A percentile compares a stretch with the other conserved stretches of the same genome.
These are phyloP conservation scores for Acestrorhynchus altus DNA, from an alignment of 2,797 vertebrate genomes.

Conservation along the genomic window DNA sequence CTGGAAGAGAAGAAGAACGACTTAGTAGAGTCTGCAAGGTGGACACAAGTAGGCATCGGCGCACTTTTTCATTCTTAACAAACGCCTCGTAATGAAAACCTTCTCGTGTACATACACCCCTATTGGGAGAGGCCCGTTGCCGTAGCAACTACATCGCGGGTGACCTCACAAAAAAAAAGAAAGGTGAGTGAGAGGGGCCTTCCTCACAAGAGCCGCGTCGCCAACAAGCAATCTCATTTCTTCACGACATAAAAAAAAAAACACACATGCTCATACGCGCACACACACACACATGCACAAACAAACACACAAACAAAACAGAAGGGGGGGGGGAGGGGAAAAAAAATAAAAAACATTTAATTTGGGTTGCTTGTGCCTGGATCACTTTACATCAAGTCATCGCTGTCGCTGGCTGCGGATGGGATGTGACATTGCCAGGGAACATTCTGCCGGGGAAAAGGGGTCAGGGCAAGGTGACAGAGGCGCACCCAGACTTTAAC, in stretches of 20 bases:
- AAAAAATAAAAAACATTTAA: constrained; percentile 73
- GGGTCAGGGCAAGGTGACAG: constrained; percentile 73
- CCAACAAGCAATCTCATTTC: constrained; percentile 84
- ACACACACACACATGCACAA: constrained; percentile 21
- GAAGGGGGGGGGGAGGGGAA: constrained; percentile 45
- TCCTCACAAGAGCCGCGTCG: constrained; percentile 81
- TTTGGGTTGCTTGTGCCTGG: constrained; percentile 76
- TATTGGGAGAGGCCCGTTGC: constrained; percentile 85
- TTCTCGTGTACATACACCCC: constrained; percentile 82
- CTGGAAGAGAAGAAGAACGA: constrained; percentile 74
- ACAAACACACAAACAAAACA: constrained; percentile 42
- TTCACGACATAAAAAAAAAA: constrained; percentile 73
- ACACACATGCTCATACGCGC: neutral
- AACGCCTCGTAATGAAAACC: constrained; percentile 85
- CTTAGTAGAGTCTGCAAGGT: constrained; percentile 72
- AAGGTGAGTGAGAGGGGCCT: constrained; percentile 80
- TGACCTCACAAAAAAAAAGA: constrained; percentile 84
- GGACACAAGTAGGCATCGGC: constrained; percentile 74
- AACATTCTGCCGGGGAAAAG: constrained; percentile 68
- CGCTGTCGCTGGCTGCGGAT: constrained; percentile 70
- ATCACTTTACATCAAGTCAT: constrained; percentile 82
- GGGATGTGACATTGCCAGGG: constrained; percentile 72
- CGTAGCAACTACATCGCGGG: constrained; percentile 83
- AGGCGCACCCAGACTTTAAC: constrained; percentile 72
- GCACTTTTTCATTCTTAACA: constrained; percentile 81